A percentile compares a stretch with the other conserved stretches of the same genome.
These are phyloP conservation scores for Semnopithecus entellus DNA, from an alignment of 2,113 vertebrate species.

Conservation along the genomic window DNA sequence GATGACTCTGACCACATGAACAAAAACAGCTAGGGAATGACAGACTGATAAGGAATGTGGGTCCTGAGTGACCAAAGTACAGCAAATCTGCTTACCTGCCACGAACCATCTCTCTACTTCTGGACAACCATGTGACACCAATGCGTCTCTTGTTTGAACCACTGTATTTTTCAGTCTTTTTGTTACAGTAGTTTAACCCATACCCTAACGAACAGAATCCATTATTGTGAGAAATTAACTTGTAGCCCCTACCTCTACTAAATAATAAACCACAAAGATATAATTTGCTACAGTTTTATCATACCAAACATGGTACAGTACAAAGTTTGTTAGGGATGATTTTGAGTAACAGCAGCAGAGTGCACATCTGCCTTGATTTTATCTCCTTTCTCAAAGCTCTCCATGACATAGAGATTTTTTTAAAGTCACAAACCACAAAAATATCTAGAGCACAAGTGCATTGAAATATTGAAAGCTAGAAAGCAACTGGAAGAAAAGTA, in stretches of 20 bases:
- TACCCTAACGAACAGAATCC: background rate
- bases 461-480: background rate
- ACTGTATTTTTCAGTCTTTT: background rate
- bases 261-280: slow-evolving; percentile 1
- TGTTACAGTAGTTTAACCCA: background rate
- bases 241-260: background rate
- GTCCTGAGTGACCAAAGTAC: background rate
- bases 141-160: background rate
- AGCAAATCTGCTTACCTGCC: background rate
- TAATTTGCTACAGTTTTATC: background rate
- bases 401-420: background rate
- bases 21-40: background rate
- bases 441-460: background rate
- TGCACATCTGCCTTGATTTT: background rate
- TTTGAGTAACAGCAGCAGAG: background rate
- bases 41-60: background rate
- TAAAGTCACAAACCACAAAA: background rate
- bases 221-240: background rate
- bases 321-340: background rate
- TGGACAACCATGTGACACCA: background rate
- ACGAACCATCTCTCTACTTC: background rate
- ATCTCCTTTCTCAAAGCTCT: background rate
- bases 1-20: background rate
- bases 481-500: background rate
- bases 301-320: background rate